Conservation (phyloP, 2,888 invertebrate species). For the Platypus cylindrus region DNA sequence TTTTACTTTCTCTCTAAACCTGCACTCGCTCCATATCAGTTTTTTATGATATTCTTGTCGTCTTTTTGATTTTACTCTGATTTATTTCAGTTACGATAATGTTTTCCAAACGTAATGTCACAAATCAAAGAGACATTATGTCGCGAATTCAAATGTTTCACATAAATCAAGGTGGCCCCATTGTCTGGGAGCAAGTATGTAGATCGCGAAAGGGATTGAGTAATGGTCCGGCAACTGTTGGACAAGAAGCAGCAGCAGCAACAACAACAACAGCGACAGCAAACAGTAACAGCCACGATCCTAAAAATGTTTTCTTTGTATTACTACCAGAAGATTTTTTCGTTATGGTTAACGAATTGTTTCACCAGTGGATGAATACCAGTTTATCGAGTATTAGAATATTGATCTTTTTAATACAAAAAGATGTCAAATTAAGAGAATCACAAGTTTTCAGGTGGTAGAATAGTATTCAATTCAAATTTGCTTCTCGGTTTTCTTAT, state of each 20-base stretch:
- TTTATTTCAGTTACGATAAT: slow-evolving; percentile 34
- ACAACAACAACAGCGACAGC: too few relatives aligned
- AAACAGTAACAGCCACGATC: slow-evolving; percentile 21
- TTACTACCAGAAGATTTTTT: slow-evolving; percentile 15
- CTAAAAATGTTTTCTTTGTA: slow-evolving; percentile 21
- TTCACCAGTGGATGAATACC: too few relatives aligned
- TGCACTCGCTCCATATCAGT: not conserved
- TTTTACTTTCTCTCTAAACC: too few relatives aligned
- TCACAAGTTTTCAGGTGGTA: too few relatives aligned
- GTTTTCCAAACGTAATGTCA: slow-evolving; percentile 34
- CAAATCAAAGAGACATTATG: slow-evolving; percentile 38
- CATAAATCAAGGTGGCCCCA: slow-evolving; percentile 37
- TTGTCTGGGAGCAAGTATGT: slow-evolving; percentile 36
- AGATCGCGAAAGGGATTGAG: slow-evolving; percentile 32
- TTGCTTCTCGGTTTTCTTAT: too few relatives aligned
- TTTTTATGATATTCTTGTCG: slow-evolving; percentile 8
- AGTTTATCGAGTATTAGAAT: too few relatives aligned
- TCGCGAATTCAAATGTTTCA: slow-evolving; percentile 34
- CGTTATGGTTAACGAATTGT: too few relatives aligned
- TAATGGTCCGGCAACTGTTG: slow-evolving; percentile 24
- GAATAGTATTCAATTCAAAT: too few relatives aligned
- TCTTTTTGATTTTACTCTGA: slow-evolving; percentile 19
- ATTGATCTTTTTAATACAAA: too few relatives aligned
- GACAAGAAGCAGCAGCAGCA: slow-evolving; percentile 14
- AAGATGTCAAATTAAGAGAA: too few relatives aligned